These are phyloP conservation scores for Agapornis roseicollis DNA, from an alignment of 2,113 vertebrate genomes.

Conservation along the genomic window DNA sequence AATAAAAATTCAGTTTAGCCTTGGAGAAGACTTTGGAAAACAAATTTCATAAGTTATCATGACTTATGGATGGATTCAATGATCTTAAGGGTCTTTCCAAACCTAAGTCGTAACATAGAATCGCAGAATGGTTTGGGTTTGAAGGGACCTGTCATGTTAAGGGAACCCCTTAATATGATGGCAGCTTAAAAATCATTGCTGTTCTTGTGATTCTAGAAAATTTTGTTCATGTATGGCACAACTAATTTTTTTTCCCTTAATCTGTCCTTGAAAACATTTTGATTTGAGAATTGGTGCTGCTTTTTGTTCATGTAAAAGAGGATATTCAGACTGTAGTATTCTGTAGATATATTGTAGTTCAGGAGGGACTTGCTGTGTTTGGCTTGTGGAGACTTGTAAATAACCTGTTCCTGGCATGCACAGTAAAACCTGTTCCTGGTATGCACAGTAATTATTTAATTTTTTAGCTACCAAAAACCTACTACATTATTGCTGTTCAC, in stretches of 20 bases:
- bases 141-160: neutral
- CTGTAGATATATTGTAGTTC: neutral
- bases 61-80: neutral
- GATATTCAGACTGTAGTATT: neutral
- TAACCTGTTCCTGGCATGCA: neutral
- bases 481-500: neutral
- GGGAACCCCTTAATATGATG: neutral
- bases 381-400: neutral
- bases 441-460: neutral
- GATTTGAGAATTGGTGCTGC: neutral
- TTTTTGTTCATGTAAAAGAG: neutral
- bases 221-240: neutral
- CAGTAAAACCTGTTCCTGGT: neutral
- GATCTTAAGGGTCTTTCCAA: neutral
- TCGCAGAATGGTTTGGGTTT: neutral
- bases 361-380: neutral
- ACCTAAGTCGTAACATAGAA: neutral
- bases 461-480: neutral
- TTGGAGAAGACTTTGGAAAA: neutral
- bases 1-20: neutral
- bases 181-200: neutral
- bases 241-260: neutral
- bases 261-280: neutral
- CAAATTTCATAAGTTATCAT: neutral
- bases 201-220: neutral